Conservation (phyloP, 2,888 invertebrate species). For the Spodoptera exigua region DNA sequence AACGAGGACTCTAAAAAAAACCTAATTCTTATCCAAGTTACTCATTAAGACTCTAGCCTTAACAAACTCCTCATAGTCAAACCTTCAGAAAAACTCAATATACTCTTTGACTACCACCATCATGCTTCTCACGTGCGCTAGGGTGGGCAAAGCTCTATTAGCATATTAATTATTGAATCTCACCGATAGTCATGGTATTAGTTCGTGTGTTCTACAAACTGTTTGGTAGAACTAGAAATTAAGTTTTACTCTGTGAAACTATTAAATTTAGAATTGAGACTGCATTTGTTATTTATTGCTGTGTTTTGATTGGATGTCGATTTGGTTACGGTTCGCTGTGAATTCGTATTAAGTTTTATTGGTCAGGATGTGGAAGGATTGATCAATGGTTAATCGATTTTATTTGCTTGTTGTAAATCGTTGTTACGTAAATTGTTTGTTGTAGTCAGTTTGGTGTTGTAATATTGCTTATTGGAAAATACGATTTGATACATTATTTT, state of each 20-base stretch:
- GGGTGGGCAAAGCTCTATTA: constrained; percentile 81
- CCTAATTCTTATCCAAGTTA: too few relatives aligned
- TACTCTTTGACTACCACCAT: constrained; percentile 48
- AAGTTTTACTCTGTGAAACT: constrained; percentile 22
- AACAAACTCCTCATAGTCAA: too few relatives aligned
- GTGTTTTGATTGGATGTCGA: constrained; percentile 53
- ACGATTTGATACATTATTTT: too few relatives aligned
- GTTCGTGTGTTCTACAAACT: constrained; percentile 71
- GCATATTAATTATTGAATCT: constrained; percentile 85
- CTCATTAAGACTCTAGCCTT: too few relatives aligned
- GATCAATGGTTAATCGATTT: constrained; percentile 27
- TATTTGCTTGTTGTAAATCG: constrained; percentile 9
- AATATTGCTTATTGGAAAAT: too few relatives aligned
- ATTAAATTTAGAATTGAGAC: constrained; percentile 53
- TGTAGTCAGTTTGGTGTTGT: too few relatives aligned
- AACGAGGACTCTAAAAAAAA: too few relatives aligned
- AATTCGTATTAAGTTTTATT: constrained; percentile 41
- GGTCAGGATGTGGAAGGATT: constrained; percentile 17
- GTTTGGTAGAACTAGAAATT: constrained; percentile 38
- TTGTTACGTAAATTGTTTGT: constrained; percentile 1
- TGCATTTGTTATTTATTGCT: constrained; percentile 49
- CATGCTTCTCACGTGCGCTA: constrained; percentile 75
- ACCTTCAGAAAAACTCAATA: not conserved
- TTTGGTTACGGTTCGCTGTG: constrained; percentile 18
- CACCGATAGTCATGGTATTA: constrained; percentile 68